phyloP scores from a whole-genome alignment of 1,140 invertebrate species.

The Halictus rubicundus region DNA sequence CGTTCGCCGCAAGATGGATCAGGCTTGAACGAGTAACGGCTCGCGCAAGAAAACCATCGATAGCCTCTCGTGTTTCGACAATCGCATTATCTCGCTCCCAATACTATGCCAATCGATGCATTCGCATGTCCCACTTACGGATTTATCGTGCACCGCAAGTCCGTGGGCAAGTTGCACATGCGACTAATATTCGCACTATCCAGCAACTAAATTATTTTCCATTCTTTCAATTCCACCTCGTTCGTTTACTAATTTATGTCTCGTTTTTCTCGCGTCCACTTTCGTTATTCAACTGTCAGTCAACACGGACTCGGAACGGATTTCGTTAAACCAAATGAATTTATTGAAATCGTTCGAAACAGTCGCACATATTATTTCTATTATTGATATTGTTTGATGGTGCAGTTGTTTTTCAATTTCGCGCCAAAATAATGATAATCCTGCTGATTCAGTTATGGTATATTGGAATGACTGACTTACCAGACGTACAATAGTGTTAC shows the following conservation, averaged over 20 bases:
- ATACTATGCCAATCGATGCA: constrained; percentile 48
- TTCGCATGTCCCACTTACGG: constrained; percentile 45
- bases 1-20: neutral
- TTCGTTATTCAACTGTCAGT: too few species aligned
- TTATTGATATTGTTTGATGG: too few species aligned
- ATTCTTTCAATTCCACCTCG: neutral
- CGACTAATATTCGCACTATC: neutral
- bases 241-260: neutral
- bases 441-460: neutral
- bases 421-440: too few species aligned
- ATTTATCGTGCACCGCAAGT: constrained; percentile 27
- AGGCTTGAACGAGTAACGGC: neutral
- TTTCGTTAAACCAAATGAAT: too few species aligned
- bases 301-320: too few species aligned
- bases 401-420: too few species aligned
- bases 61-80: constrained; percentile 4
- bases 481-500: constrained; percentile 2
- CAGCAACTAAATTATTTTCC: neutral
- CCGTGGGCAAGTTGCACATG: neutral
- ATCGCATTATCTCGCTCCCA: neutral
- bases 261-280: too few species aligned
- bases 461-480: constrained; percentile 21
- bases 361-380: too few species aligned
- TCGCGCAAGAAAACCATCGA: constrained; percentile 6
- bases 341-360: too few species aligned